These are phyloP conservation scores for Noctuana brunneofusca DNA, from an alignment of 2,888 invertebrate genomes.

Conservation along the genomic window DNA sequence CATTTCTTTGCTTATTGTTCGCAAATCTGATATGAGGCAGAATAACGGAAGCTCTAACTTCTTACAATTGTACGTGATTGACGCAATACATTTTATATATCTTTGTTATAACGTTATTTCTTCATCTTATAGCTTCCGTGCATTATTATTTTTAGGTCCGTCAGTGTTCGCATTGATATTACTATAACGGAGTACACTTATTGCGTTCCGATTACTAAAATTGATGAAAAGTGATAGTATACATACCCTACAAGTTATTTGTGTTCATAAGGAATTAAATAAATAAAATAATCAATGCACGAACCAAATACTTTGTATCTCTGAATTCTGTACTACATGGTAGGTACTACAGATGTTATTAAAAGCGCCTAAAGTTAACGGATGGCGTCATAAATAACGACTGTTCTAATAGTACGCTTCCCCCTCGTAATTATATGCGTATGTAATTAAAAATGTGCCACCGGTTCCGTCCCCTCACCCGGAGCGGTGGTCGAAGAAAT, in stretches of 20 bases:
- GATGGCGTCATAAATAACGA: background rate
- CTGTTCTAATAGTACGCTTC: background rate
- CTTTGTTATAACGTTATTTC: conserved; percentile 4
- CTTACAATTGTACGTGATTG: conserved; percentile 22
- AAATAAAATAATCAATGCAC: too few relatives aligned
- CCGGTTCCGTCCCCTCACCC: conserved; percentile 8
- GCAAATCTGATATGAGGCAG: conserved; percentile 21
- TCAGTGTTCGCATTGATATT: too few relatives aligned
- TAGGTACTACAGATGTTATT: background rate
- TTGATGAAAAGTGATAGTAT: too few relatives aligned
- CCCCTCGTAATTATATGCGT: conserved; percentile 18
- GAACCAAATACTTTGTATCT: too few relatives aligned
- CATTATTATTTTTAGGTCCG: background rate
- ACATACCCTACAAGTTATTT: too few relatives aligned
- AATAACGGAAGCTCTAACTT: conserved; percentile 13
- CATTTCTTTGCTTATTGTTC: conserved; percentile 21
- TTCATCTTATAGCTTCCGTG: background rate
- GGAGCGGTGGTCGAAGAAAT: background rate
- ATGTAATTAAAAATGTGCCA: conserved; percentile 27
- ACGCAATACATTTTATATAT: background rate
- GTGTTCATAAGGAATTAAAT: too few relatives aligned
- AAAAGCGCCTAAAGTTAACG: background rate
- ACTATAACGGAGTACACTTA: too few relatives aligned
- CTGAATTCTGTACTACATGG: too few relatives aligned
- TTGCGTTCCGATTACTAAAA: too few relatives aligned